Evolutionary conservation across 2,113 vertebrate species (phyloP).

Genomic region (Austrofundulus limnaeus): DNA sequence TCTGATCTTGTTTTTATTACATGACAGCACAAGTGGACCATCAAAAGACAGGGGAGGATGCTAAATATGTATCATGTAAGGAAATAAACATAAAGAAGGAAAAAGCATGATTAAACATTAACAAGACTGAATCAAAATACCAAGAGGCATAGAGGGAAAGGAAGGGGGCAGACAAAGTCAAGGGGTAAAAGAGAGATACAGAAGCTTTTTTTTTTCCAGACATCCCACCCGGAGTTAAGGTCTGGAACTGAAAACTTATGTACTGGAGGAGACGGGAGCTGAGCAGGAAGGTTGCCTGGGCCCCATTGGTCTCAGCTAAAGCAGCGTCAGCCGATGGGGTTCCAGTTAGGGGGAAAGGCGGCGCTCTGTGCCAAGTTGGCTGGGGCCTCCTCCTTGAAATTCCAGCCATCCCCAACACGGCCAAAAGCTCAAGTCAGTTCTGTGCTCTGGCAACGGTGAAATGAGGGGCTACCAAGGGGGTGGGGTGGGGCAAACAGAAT

Average conservation of each 20-base stretch:
- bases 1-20: slow-evolving; percentile 11
- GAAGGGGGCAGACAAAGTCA: slow-evolving; percentile 36
- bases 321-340: slow-evolving; percentile 70
- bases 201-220: slow-evolving; percentile 69
- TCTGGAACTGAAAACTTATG: slow-evolving; percentile 58
- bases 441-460: slow-evolving; percentile 70
- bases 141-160: background rate
- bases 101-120: slow-evolving; percentile 26
- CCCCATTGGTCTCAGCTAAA: slow-evolving; percentile 70
- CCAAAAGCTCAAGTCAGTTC: slow-evolving; percentile 75
- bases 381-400: slow-evolving; percentile 75
- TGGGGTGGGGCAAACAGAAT: slow-evolving; percentile 72
- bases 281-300: slow-evolving; percentile 61
- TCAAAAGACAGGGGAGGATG: slow-evolving; percentile 12
- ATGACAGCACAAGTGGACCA: slow-evolving; percentile 17
- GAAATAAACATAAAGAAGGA: slow-evolving; percentile 6
- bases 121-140: slow-evolving; percentile 23
- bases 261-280: slow-evolving; percentile 50
- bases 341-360: slow-evolving; percentile 74
- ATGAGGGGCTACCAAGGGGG: slow-evolving; percentile 76
- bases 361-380: slow-evolving; percentile 80
- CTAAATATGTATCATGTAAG: slow-evolving; percentile 4
- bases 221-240: slow-evolving; percentile 61
- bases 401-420: slow-evolving; percentile 75
- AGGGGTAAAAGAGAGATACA: slow-evolving; percentile 54